Percentiles rank a stretch among this genome's conserved stretches.
Conservation (phyloP, 1,140 invertebrate species). For the Apis laboriosa region DNA sequence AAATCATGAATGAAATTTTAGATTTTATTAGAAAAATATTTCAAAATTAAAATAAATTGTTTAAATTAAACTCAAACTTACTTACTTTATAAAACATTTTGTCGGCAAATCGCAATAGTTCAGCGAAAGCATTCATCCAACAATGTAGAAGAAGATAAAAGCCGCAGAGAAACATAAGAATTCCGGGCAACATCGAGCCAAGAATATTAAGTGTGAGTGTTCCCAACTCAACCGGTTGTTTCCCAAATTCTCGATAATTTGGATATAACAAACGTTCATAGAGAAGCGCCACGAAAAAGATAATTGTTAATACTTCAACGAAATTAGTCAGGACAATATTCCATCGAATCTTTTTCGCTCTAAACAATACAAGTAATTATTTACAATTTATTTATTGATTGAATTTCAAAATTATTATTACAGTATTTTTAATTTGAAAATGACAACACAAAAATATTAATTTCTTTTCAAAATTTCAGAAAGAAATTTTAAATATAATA, state of each 20-base stretch:
- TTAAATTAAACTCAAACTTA: neutral
- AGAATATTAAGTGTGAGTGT: slow-evolving; percentile 85
- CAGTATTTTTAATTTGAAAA: no score
- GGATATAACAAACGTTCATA: slow-evolving; percentile 88
- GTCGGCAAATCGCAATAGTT: slow-evolving; percentile 93
- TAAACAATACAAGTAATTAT: slow-evolving; percentile 67
- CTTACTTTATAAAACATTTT: slow-evolving; percentile 90
- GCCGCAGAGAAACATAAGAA: slow-evolving; percentile 87
- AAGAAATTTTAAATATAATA: no score
- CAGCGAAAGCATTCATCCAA: slow-evolving; percentile 94
- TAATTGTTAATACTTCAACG: slow-evolving; percentile 87
- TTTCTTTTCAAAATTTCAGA: no score
- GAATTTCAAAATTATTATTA: no score
- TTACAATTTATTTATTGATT: no score
- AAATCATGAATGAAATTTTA: no score
- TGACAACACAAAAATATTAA: no score
- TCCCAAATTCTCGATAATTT: slow-evolving; percentile 87
- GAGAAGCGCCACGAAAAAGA: slow-evolving; percentile 90
- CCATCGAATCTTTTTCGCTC: slow-evolving; percentile 88
- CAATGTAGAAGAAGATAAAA: slow-evolving; percentile 94
- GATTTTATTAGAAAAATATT: no score
- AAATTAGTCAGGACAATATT: slow-evolving; percentile 86
- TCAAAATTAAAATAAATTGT: no score
- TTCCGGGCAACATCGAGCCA: slow-evolving; percentile 87
- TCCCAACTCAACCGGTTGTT: slow-evolving; percentile 83